These are phyloP conservation scores for Scylla paramamosain DNA, from an alignment of 1,140 invertebrate species.

Conservation along the genomic window DNA sequence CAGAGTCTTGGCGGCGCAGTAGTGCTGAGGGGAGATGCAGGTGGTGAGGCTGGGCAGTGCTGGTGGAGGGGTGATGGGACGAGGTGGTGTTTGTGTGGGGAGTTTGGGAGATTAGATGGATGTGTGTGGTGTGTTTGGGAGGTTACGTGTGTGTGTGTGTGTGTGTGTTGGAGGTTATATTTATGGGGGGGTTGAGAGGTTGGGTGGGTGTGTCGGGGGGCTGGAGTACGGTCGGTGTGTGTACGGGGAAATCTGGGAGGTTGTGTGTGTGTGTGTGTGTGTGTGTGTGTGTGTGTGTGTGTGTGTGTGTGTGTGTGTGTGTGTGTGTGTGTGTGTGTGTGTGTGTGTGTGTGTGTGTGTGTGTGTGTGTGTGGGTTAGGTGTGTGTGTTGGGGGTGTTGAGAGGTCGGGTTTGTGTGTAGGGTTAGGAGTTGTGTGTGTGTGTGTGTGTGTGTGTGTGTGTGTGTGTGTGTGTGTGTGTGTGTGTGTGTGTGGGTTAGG, in stretches of 20 bases:
- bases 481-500: background rate
- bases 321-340: constrained; percentile 32
- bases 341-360: constrained; percentile 14
- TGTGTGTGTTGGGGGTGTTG: background rate
- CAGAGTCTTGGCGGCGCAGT: constrained; percentile 99
- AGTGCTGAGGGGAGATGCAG: constrained; percentile 86
- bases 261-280: constrained; percentile 31
- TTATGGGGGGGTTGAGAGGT: too few species aligned
- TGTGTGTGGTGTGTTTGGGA: background rate
- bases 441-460: background rate
- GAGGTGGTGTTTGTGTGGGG: too few species aligned
- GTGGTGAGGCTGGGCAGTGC: too few species aligned
- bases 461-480: background rate
- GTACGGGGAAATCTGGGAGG: background rate
- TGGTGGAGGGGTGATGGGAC: too few species aligned
- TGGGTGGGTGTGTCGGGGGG: background rate
- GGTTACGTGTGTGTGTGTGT: background rate
- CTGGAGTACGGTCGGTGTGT: too few species aligned
- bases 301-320: constrained; percentile 37
- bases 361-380: background rate
- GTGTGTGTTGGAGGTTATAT: too few species aligned
- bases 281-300: too few species aligned
- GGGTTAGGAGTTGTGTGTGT: too few species aligned
- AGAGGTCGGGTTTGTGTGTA: too few species aligned
- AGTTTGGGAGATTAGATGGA: background rate